Evolutionary conservation across 2,113 vertebrate genomes (phyloP), one percentile per base, ranked within the genome.

Genomic region (Corydoras sp.): DNA sequence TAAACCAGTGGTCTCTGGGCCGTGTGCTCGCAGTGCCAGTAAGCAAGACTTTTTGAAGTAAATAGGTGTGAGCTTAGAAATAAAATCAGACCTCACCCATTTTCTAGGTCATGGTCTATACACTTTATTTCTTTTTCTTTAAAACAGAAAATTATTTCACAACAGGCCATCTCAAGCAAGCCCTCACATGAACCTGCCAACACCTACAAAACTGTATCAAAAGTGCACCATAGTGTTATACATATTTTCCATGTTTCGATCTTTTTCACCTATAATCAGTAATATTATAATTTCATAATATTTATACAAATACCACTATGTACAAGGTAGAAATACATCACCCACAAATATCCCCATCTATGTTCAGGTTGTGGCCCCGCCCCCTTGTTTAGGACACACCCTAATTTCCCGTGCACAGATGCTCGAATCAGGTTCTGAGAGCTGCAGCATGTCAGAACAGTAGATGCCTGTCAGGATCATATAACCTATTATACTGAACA

Each of bases 241-340:
- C 88, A 83, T 89, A 85, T 89, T 86, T 75, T 89, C 85, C 85
- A 69, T n/a, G 82, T 81, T 77, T 83, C 84, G 85, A 86, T 88
- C 79, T 72, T 84, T 72, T 71, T 81, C 71, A 72, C 81, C 86
- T 85, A 87, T 74, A 72, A 77, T 83, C 56, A 43, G 84, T 85
- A 86, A 84, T 87, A 86, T 80, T 86, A 86, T 87, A 82, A 74
- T 86, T 86, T 86, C 82, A 81, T 88, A 81, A 88, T 89, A 89
- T 91, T 91, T 89, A 91, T 91, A 91, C 91, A 92, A 92, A 92
- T 91, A 93, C 81, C 85, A 90, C 91, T 92, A 90, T 92, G 90
- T 93, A 92, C 90, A 89, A 83, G 88, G 92, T 94, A 94, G 88
- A 93, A 92, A 89, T 89, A 90, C 91, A 85, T 82, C 79, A 83